phyloP scores from a whole-genome alignment of 1,140 invertebrate species.

The Achroia grisella region DNA sequence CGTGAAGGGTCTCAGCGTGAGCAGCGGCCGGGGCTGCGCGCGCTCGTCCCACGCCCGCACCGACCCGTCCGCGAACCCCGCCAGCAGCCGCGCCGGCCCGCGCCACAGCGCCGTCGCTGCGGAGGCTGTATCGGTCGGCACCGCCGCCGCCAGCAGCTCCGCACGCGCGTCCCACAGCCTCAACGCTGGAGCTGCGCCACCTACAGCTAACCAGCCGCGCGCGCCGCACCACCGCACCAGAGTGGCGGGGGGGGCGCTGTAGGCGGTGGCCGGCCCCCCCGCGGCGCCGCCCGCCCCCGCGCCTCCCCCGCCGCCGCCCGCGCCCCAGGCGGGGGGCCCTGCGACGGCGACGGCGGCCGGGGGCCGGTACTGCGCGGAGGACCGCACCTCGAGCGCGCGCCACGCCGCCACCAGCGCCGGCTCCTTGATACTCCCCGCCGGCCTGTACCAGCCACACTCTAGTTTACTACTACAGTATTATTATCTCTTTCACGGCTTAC shows the following conservation, averaged over 20 bases:
- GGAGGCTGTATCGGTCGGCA: conserved; percentile 20
- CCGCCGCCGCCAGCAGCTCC: conserved; percentile 86
- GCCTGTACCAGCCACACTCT: conserved; percentile 74
- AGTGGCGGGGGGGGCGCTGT: conserved; percentile 32
- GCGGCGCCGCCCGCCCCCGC: conserved; percentile 7
- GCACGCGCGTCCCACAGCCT: conserved; percentile 90
- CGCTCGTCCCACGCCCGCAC: conserved; percentile 70
- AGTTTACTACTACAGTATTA: neutral
- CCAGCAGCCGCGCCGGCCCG: conserved; percentile 20
- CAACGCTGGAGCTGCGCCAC: conserved; percentile 83
- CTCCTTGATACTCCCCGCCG: conserved; percentile 59
- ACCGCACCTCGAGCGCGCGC: conserved; percentile 84
- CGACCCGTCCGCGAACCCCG: conserved; percentile 70
- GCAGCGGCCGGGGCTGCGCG: conserved; percentile 12
- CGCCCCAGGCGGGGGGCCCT: conserved; percentile 25
- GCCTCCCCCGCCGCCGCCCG: conserved; percentile 7
- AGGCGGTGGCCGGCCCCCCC: conserved; percentile 10
- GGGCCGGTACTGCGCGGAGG: conserved; percentile 47
- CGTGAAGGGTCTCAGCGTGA: conserved; percentile 29
- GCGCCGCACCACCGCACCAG: conserved; percentile 36
- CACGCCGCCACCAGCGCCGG: conserved; percentile 85
- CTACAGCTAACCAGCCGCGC: conserved; percentile 77
- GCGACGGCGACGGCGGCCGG: conserved; percentile 29
- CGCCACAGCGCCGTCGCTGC: conserved; percentile 33
- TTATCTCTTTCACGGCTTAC: no score